These are phyloP conservation scores for Amphipyra tragopoginis DNA, from an alignment of 2,888 invertebrate genomes.

Conservation along the genomic window DNA sequence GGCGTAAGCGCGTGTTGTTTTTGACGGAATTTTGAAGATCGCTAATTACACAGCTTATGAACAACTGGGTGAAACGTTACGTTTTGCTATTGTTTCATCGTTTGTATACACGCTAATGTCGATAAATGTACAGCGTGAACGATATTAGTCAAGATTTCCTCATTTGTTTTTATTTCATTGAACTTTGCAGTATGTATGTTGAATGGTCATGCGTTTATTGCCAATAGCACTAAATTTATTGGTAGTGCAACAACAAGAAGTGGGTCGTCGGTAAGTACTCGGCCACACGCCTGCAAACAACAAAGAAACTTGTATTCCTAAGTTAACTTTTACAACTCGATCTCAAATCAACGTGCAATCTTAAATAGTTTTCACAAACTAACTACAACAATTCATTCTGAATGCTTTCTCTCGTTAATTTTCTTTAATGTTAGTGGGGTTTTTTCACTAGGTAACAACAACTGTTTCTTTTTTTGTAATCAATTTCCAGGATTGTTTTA, in stretches of 20 bases:
- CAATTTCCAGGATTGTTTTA: too few relatives aligned
- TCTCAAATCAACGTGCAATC: slow-evolving; percentile 16
- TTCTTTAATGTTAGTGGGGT: too few relatives aligned
- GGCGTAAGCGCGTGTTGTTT: slow-evolving; percentile 59
- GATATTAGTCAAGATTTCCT: slow-evolving; percentile 38
- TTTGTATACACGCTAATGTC: slow-evolving; percentile 40
- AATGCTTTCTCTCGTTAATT: not conserved
- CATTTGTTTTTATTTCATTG: slow-evolving; percentile 48
- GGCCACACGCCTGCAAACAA: slow-evolving; percentile 24
- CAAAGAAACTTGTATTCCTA: slow-evolving; percentile 31
- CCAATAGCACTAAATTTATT: slow-evolving; percentile 37
- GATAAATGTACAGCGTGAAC: slow-evolving; percentile 32
- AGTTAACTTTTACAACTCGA: slow-evolving; percentile 31
- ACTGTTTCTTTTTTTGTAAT: too few relatives aligned
- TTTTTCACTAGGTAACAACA: too few relatives aligned
- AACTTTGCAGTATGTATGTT: slow-evolving; percentile 43
- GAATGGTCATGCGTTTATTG: slow-evolving; percentile 49
- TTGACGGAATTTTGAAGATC: slow-evolving; percentile 59
- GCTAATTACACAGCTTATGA: slow-evolving; percentile 77
- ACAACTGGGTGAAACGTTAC: slow-evolving; percentile 76
- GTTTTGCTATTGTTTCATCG: slow-evolving; percentile 64
- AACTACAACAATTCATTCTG: not conserved
- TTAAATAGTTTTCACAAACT: slow-evolving; percentile 9
- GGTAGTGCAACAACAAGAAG: slow-evolving; percentile 45
- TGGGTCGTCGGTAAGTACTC: slow-evolving; percentile 42